Conservation (phyloP, 2,113 vertebrate genomes). For the Embiotoca jacksoni region DNA sequence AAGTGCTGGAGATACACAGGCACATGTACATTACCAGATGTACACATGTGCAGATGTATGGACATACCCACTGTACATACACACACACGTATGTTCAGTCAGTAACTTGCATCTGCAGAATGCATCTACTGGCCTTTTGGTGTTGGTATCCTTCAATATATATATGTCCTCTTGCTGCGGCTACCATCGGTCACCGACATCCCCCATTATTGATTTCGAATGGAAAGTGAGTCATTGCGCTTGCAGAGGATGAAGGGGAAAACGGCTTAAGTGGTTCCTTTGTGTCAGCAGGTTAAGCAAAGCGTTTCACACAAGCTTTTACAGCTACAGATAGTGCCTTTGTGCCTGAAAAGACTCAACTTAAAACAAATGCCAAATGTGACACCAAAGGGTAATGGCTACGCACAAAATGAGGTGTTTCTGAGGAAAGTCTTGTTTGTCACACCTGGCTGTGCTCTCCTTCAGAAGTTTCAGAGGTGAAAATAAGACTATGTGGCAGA, state of each 20-base stretch:
- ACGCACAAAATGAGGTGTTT: constrained; percentile 63
- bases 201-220: constrained; percentile 77
- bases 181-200: constrained; percentile 61
- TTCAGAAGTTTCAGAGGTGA: constrained; percentile 69
- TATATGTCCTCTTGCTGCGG: constrained; percentile 44
- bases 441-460: constrained; percentile 42
- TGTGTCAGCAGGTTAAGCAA: constrained; percentile 82
- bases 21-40: neutral
- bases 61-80: neutral
- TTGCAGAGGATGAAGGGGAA: constrained; percentile 69
- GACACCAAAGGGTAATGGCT: constrained; percentile 79
- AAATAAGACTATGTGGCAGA: constrained; percentile 44
- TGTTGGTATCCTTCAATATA: constrained; percentile 54
- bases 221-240: constrained; percentile 77
- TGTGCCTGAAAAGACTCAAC: constrained; percentile 72
- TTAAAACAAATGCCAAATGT: constrained; percentile 79
- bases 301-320: constrained; percentile 75
- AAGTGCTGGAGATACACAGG: constrained; percentile 9
- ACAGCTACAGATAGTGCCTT: constrained; percentile 72
- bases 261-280: constrained; percentile 78
- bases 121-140: constrained; percentile 32
- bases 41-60: neutral
- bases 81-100: neutral
- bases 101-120: neutral
- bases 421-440: constrained; percentile 61